Evolutionary conservation across 1,140 invertebrate species (phyloP), one percentile per base, ranked within the genome.

Genomic region (Penaeus vannamei): DNA sequence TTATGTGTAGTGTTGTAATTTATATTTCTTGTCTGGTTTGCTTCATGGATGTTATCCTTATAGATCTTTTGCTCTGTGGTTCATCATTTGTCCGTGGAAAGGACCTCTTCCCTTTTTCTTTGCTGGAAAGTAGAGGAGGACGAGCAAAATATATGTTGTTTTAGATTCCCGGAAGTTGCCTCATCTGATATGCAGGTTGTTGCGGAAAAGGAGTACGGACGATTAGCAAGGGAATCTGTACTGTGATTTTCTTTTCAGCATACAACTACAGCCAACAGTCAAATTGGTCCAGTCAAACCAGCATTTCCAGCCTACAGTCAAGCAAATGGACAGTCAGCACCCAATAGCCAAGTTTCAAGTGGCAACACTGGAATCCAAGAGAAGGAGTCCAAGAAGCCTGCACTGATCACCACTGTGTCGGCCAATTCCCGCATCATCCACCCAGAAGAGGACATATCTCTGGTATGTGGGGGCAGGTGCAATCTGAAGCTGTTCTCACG

Each of bases 341-440:
- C 85, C 10, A 86, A 46, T 81, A 72, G 8, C 36, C 77, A 72
- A 53, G 72, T 82, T 36, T 82, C 86, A 77, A 76, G 61, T 77
- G 76, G 64, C 61, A 77, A 59, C 36, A 72, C 82, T 84, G 84
- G 72, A 76, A 84, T 23, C 19, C 91, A 87, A 92, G 85, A 90
- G 85, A 90, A 88, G 61, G 91, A 90, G 84, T 84, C 93, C 92
- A 95, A 95, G 84, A 97, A 95, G 94, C 95, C 95, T 60, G 95
- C 95, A 90, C 94, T 96, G 53, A 96, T 97, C 23, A 95, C 95
- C 53, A 95, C 96, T 20, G 96, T 96, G 87, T 96, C 97, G 85
- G 96, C 97, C 46, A 96, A 96, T 29, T 97, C 97, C 92, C 97
- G 97, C 94, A 98, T 99, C 84, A 96, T 99, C 92, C 98, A 99